Evolutionary conservation across 2,888 invertebrate genomes (phyloP).

Genomic region (Pterobdella sp.): DNA sequence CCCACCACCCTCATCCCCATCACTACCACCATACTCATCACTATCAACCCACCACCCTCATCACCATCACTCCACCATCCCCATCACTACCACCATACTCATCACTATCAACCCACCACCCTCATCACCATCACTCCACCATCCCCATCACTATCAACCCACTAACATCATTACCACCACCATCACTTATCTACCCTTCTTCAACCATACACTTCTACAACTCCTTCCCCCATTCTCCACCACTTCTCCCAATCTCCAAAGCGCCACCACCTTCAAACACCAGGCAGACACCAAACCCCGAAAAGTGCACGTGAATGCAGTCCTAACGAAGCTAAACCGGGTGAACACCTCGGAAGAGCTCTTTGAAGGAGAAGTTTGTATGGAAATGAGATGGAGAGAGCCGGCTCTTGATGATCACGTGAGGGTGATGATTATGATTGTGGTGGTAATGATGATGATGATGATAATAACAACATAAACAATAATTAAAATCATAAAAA

Average conservation of each 20-base stretch:
- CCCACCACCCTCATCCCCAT: not conserved
- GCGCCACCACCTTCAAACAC: not conserved
- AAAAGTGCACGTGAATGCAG: not conserved
- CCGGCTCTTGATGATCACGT: slow-evolving; percentile 8
- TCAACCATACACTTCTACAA: not conserved
- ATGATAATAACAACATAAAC: not conserved
- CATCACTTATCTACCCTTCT: not conserved
- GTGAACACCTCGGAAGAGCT: slow-evolving; percentile 15
- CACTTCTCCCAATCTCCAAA: not conserved
- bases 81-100: not conserved
- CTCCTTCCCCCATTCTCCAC: not conserved
- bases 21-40: not conserved
- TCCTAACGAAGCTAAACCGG: not conserved
- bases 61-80: not conserved
- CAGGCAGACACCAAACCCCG: not conserved
- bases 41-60: not conserved
- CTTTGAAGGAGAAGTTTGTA: slow-evolving; percentile 16
- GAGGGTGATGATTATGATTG: slow-evolving; percentile 4
- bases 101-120: not conserved
- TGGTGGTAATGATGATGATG: not conserved
- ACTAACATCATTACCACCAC: not conserved
- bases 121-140: not conserved
- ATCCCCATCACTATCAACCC: not conserved
- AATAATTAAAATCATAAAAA: not conserved
- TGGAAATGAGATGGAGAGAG: slow-evolving; percentile 18